Conservation (phyloP, 2,888 invertebrate genomes). For the Phyllotreta cruciferae region DNA sequence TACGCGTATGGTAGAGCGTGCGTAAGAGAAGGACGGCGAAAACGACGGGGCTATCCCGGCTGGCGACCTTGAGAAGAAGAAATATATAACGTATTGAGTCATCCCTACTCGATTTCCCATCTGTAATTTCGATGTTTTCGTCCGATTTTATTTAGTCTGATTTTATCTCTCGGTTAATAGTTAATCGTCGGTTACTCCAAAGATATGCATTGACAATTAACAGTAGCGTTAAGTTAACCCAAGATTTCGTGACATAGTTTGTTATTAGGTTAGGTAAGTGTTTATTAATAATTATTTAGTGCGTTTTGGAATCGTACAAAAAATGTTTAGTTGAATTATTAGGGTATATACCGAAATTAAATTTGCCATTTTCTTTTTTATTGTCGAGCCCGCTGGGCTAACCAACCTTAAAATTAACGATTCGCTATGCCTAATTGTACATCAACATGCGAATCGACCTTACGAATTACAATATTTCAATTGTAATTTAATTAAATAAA, state of each 20-base stretch:
- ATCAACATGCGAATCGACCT: constrained; percentile 29
- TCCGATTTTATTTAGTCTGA: too few relatives aligned
- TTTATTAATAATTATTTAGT: constrained; percentile 8
- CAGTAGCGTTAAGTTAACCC: not conserved
- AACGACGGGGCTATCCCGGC: too few relatives aligned
- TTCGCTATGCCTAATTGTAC: constrained; percentile 26
- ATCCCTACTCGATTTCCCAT: too few relatives aligned
- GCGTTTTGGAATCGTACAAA: too few relatives aligned
- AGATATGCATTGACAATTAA: too few relatives aligned
- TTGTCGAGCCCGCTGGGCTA: constrained; percentile 31
- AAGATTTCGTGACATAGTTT: not conserved
- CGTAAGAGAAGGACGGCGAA: too few relatives aligned
- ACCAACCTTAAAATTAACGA: constrained; percentile 39
- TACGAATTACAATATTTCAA: constrained; percentile 3
- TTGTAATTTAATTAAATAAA: constrained; percentile 28
- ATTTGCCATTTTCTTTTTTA: constrained; percentile 16
- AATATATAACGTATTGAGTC: too few relatives aligned
- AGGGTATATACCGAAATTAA: not conserved
- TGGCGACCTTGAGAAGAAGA: too few relatives aligned
- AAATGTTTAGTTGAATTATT: not conserved
- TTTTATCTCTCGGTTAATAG: too few relatives aligned
- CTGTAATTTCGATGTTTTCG: too few relatives aligned
- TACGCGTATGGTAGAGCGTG: too few relatives aligned
- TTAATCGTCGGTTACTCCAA: too few relatives aligned
- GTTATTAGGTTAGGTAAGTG: constrained; percentile 24